Base-by-base conservation (phyloP, 1,140 invertebrate species). In the Oncopodura yosiiana region DNA sequence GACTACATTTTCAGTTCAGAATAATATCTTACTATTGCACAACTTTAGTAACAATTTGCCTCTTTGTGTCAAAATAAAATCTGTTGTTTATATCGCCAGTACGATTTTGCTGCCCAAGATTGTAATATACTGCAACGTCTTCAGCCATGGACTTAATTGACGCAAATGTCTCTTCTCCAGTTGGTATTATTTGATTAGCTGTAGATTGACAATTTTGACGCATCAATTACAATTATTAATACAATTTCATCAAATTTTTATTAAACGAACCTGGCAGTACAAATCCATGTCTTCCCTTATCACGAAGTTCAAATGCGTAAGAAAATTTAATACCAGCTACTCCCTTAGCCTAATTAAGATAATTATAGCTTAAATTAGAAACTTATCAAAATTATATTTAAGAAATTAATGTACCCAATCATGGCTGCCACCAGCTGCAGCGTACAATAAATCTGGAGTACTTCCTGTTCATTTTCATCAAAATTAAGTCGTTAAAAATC, bases 311-410 rank as follows among this genome's bases (percentile, higher is more conserved):
- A 45, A 60, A 64, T 29, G 44, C 51, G 42, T 62, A 64, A 16
- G 55, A 12, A 41, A 48, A 64, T 42, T 58, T 61, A n/a, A 64
- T 51, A 19, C 56, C 62, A 11, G 73, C 75, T 8, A 73, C 71
- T 45, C 72, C 58, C 32, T 61, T 61, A 9, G 58, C n/a, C n/a
- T n/a, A n/a, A n/a, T n/a, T n/a, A n/a, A n/a, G n/a, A n/a, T n/a
- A n/a, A n/a, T n/a, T n/a, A n/a, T n/a, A n/a, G n/a, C 6, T n/a
- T 34, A 34, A 9, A 34, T 34, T n/a, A 34, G n/a, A 34, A 34
- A 34, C 6, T 34, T 34, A 34, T 9, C 30, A 34, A n/a, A n/a
- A 16, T 41, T 56, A n/a, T 26, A 9, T n/a, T 9, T 34, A 6
- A 24, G 36, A 5, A 41, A 29, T 24, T 24, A 29, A 14, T 51